Evolutionary conservation across 2,797 vertebrate species (phyloP).

Genomic region (Setipinna tenuifilis): DNA sequence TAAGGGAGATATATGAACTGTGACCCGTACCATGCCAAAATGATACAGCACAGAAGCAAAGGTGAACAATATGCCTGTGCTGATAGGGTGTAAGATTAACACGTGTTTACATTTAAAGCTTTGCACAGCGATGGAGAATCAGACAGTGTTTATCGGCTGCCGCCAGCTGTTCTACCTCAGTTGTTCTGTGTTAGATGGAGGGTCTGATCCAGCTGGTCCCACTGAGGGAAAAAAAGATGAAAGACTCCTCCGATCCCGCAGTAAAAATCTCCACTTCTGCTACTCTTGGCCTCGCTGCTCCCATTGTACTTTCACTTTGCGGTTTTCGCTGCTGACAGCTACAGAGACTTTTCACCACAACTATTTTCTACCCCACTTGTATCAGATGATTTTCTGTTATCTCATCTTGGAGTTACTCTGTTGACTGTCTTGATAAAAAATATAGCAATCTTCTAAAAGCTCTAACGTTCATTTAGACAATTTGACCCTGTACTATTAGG

Average conservation of each 20-base stretch:
- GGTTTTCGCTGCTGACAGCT: slow-evolving; percentile 4
- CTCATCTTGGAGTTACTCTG: neutral
- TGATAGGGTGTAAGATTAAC: neutral
- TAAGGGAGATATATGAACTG: neutral
- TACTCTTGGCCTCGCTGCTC: neutral
- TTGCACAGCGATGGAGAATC: neutral
- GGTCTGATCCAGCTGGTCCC: slow-evolving; percentile 1
- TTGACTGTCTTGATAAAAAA: neutral
- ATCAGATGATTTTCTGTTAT: neutral
- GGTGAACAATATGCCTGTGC: neutral
- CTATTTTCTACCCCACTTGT: neutral
- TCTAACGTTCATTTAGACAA: neutral
- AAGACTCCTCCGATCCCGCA: neutral
- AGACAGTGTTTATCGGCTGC: neutral
- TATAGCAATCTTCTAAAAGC: neutral
- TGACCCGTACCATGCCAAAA: neutral
- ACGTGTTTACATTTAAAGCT: neutral
- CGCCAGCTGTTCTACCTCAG: neutral
- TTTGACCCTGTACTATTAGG: neutral
- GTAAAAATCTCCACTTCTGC: neutral
- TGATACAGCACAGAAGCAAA: neutral
- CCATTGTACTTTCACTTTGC: neutral
- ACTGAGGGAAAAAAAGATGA: slow-evolving; percentile 16
- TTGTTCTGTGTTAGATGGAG: neutral
- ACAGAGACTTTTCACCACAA: neutral